Base-by-base conservation (phyloP, 2,113 vertebrate species). In the Corythornis cristatus region DNA sequence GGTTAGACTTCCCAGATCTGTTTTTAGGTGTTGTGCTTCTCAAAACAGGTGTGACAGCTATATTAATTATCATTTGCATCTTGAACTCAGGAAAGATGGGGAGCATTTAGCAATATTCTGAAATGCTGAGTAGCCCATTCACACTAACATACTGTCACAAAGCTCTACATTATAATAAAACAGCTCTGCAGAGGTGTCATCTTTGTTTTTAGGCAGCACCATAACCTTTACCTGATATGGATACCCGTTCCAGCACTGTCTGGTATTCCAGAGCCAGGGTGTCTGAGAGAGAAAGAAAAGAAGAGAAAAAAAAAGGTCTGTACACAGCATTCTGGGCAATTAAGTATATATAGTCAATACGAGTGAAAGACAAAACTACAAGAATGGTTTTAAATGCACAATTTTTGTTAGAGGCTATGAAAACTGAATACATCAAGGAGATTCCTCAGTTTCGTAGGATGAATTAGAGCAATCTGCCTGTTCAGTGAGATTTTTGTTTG, bases 181-280 rank as follows among this genome's bases (percentile, higher is more conserved):
- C 53, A 68, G 18, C 35, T 88, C 51, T 62, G 76, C n/a, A 76
- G 51, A 93, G 48, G 56, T 53, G n/a, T 62, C 23, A 26, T 23
- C 6, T 20, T 88, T 31, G 50, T 3, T 89, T 46, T 43, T 17
- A 65, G 23, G 62, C 45, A 77, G 31, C 28, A 51, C 28, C 86
- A 20, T 33, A 58, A 51, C 37, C 78, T 92, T 96, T 98, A 99
- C 99, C 99, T 99, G 99, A 96, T 99, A 98, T 8, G 99, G 99
- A 79, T 99, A 99, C 93, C 99, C 99, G 42, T 98, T 99, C 99
- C 99, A 99, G 96, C 99, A 99, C 58, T 99, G 98, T 93, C 98
- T 99, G 80, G 99, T 99, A 96, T 99, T 98, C 99, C 99, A 99
- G 60, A 99, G 96, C 99, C 99, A 99, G 2, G 99, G 97, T 33